These are phyloP conservation scores for Fundulus diaphanus DNA, from an alignment of 2,797 vertebrate genomes.

Conservation along the genomic window DNA sequence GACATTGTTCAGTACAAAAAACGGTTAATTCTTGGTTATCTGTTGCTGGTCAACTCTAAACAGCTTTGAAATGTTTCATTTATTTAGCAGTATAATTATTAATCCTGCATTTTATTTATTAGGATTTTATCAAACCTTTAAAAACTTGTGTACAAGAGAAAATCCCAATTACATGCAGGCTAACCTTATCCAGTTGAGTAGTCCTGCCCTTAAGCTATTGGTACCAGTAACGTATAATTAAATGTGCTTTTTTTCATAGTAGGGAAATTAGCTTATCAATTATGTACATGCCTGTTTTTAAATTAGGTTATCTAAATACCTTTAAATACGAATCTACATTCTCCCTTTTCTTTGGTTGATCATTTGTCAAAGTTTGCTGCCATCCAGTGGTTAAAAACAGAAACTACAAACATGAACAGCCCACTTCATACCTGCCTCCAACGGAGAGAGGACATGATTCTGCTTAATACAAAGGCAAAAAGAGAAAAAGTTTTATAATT, in stretches of 20 bases:
- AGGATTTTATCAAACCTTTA: not conserved
- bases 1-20: not conserved
- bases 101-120: not conserved
- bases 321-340: not conserved
- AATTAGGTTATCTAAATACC: not conserved
- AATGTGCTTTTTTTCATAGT: not conserved
- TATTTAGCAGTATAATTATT: not conserved
- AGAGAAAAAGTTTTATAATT: no score
- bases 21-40: not conserved
- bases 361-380: conserved; percentile 33
- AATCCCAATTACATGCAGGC: not conserved
- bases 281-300: not conserved
- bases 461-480: not conserved
- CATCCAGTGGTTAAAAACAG: conserved; percentile 45
- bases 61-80: not conserved
- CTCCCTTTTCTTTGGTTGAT: not conserved
- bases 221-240: not conserved
- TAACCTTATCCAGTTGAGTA: not conserved
- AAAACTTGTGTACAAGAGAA: not conserved
- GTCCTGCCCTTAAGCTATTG: not conserved
- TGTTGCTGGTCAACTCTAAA: not conserved
- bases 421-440: not conserved
- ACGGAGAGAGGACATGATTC: not conserved
- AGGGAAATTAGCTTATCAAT: not conserved
- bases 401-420: conserved; percentile 1